Evolutionary conservation across 2,113 vertebrate genomes (phyloP).

Genomic region (Agapornis roseicollis): DNA sequence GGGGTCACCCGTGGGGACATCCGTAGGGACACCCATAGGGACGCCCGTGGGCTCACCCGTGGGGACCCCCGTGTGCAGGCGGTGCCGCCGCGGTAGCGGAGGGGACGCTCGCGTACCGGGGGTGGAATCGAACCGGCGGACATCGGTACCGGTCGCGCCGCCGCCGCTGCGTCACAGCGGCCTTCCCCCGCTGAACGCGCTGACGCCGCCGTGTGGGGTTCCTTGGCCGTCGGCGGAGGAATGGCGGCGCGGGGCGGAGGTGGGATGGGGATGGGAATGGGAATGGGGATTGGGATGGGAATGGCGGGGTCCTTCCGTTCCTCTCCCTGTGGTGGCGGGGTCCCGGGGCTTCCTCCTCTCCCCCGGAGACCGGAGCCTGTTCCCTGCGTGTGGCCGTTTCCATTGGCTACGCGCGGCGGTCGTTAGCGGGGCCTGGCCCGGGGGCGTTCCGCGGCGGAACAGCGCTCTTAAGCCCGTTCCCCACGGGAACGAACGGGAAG

Average conservation of each 20-base stretch:
- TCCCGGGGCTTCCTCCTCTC: not conserved
- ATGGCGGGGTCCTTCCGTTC: not conserved
- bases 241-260: conserved; percentile 1
- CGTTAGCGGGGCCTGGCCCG: not conserved
- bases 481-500: not conserved
- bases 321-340: not conserved
- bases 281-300: not conserved
- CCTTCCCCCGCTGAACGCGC: not conserved
- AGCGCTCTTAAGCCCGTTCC: not conserved
- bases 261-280: not conserved
- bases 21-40: too few relatives aligned
- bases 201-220: not conserved
- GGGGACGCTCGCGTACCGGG: too few relatives aligned
- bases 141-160: not conserved
- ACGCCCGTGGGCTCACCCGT: rapidly evolving
- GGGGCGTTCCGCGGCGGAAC: too few relatives aligned
- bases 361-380: too few relatives aligned
- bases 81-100: too few relatives aligned
- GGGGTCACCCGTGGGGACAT: too few relatives aligned
- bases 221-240: not conserved
- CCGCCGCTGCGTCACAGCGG: not conserved
- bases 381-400: too few relatives aligned
- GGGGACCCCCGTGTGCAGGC: not conserved
- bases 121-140: not conserved
- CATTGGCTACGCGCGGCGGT: not conserved